phyloP scores from a whole-genome alignment of 1,140 invertebrate genomes.

The Teleogryllus occipitalis region DNA sequence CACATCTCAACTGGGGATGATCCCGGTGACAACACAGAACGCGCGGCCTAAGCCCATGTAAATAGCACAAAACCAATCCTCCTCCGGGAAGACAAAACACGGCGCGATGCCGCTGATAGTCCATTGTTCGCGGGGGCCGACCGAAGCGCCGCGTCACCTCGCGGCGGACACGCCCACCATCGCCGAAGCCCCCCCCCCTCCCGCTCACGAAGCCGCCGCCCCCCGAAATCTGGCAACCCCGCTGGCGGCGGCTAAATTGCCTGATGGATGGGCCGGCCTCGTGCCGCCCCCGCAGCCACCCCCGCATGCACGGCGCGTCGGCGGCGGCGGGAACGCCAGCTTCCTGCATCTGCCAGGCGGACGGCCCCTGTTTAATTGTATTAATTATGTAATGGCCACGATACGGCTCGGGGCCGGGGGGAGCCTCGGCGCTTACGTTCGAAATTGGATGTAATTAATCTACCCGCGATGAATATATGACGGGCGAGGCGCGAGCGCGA shows the following conservation, averaged over 20 bases:
- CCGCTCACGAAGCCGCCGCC: background rate
- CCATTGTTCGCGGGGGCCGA: background rate
- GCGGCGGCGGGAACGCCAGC: background rate
- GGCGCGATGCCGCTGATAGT: background rate
- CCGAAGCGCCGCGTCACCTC: background rate
- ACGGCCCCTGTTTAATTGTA: constrained; percentile 1
- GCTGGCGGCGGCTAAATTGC: background rate
- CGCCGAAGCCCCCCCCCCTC: background rate
- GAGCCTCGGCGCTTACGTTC: background rate
- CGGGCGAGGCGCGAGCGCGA: no score
- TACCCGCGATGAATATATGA: constrained; percentile 4
- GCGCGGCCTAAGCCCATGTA: background rate
- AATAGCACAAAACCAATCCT: constrained; percentile 4
- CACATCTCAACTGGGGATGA: background rate
- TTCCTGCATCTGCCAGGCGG: background rate
- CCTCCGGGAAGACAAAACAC: background rate
- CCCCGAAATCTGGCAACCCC: background rate
- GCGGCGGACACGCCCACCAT: background rate
- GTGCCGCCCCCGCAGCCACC: background rate
- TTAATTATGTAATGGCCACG: constrained; percentile 1
- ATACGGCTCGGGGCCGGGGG: background rate
- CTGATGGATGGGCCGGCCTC: background rate
- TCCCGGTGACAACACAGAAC: background rate
- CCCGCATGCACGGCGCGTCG: background rate
- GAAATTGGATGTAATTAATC: constrained; percentile 5